Evolutionary conservation across 2,888 invertebrate genomes (phyloP).

Genomic region (Hypolimnas misippus): DNA sequence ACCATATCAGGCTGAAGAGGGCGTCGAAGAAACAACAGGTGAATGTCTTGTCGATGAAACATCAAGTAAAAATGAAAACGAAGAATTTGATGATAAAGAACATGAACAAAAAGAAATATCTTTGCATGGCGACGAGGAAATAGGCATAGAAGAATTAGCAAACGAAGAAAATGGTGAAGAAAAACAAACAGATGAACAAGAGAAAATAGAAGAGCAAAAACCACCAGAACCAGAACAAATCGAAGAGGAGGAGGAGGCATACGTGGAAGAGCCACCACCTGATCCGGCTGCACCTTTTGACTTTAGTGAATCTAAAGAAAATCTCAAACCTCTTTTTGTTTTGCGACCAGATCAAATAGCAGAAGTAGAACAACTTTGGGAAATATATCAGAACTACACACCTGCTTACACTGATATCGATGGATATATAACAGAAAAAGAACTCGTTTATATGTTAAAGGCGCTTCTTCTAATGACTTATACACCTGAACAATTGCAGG

Average conservation of each 20-base stretch:
- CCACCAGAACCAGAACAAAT: conserved; percentile 49
- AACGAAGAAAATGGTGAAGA: conserved; percentile 46
- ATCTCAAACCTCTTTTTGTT: conserved; percentile 62
- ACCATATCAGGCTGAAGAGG: conserved; percentile 38
- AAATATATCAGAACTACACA: conserved; percentile 68
- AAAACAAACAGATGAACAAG: conserved; percentile 40
- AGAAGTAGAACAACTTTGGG: conserved; percentile 75
- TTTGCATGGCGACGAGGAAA: conserved; percentile 40
- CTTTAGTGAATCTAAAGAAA: conserved; percentile 70
- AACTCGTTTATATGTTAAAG: conserved; percentile 73
- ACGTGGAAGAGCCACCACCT: conserved; percentile 65
- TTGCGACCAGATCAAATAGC: conserved; percentile 70
- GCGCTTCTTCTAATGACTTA: conserved; percentile 66
- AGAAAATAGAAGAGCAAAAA: conserved; percentile 48
- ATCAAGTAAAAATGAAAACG: conserved; percentile 38
- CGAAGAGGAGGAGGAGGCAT: conserved; percentile 66
- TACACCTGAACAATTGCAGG: conserved; percentile 70
- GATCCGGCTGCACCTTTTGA: conserved; percentile 73
- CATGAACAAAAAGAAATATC: conserved; percentile 48
- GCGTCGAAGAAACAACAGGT: conserved; percentile 29
- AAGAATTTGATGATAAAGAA: conserved; percentile 43
- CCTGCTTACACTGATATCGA: conserved; percentile 72
- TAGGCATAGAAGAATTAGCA: conserved; percentile 43
- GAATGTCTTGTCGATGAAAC: conserved; percentile 31
- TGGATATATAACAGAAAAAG: conserved; percentile 70